phyloP scores from a whole-genome alignment of 2,888 invertebrate genomes.

The Prostheceraeus crozeri region DNA sequence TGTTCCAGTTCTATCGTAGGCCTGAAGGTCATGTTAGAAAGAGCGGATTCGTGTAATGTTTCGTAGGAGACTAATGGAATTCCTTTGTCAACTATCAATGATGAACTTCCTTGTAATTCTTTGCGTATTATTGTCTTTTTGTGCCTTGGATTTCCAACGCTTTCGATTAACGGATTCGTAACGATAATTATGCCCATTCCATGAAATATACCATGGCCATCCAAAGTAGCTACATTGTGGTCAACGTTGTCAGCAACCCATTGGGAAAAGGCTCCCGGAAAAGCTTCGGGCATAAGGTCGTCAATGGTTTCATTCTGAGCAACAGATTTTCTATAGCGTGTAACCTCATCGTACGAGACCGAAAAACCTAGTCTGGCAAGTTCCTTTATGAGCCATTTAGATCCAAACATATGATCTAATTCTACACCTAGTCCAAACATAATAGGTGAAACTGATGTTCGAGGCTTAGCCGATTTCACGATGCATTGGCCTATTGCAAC shows the following conservation, averaged over 20 bases:
- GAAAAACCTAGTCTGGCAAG: constrained; percentile 14
- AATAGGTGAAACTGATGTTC: constrained; percentile 8
- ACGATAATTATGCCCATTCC: constrained; percentile 6
- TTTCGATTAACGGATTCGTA: neutral
- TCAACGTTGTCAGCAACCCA: constrained; percentile 23
- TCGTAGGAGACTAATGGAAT: constrained; percentile 6
- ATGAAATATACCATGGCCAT: constrained; percentile 16
- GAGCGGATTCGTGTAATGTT: neutral
- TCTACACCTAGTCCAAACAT: constrained; percentile 15
- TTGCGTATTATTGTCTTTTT: too few species aligned
- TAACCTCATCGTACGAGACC: constrained; percentile 13
- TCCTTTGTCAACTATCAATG: constrained; percentile 2
- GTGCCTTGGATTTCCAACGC: too few species aligned
- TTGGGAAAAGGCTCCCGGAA: constrained; percentile 13
- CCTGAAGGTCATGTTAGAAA: neutral
- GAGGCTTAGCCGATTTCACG: constrained; percentile 7
- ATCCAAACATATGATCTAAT: constrained; percentile 18
- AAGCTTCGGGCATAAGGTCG: constrained; percentile 4
- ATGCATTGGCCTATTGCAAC: constrained; percentile 13
- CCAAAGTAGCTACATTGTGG: constrained; percentile 22
- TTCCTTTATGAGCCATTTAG: constrained; percentile 15
- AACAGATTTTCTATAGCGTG: constrained; percentile 15
- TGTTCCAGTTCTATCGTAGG: constrained; percentile 21
- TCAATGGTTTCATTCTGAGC: constrained; percentile 6
- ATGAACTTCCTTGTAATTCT: neutral